Evolutionary conservation across 37 sponge, comb jelly and placozoan genomes (phyloP), one percentile per base, ranked within the genome.

Genomic region (Cliona cf. orientalis): DNA sequence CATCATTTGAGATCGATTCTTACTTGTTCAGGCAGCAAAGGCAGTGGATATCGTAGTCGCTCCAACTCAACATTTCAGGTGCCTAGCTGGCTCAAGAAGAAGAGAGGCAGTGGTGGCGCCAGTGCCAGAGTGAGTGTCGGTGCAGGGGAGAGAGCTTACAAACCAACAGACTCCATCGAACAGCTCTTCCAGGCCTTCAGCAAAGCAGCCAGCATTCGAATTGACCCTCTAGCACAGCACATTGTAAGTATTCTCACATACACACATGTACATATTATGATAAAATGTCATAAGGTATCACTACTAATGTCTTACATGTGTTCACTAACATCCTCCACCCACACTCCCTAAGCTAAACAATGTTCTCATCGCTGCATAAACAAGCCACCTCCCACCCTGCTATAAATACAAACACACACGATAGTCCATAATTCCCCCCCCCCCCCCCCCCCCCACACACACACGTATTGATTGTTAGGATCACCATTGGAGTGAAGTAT

Each of bases 401-500:
- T n/a, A n/a, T n/a, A n/a, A n/a, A n/a, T n/a, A n/a, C n/a, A n/a
- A n/a, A n/a, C n/a, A n/a, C n/a, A n/a, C n/a, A n/a, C n/a, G n/a
- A n/a, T n/a, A n/a, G 2, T 9, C 2, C 60, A 25, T 59, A 3
- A 25, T 59, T 3, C 60, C 5, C 5, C 5, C 12, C 28, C 12
- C 60, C 60, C 14, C 11, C 60, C 28, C 11, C 60, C 14, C 2
- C 60, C 28, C 60, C 14, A 3, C 60, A 61, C 6, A 26, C 6
- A 61, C 28, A 29, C 28, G 17, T 61, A 61, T 6, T 61, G 4
- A 61, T 29, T 61, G 23, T 29, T 49, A 85, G 86, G 86, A 58
- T 49, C 58, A 2, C 1, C 86, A 69, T 21, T 85, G 86, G 86
- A 61, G 79, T 5, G 86, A 69, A 1, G 72, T 85, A 39, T 77